A percentile compares a stretch with the other conserved stretches of the same genome.
phyloP scores from a whole-genome alignment of 2,797 vertebrate genomes.

The Argyrosomus regius region DNA sequence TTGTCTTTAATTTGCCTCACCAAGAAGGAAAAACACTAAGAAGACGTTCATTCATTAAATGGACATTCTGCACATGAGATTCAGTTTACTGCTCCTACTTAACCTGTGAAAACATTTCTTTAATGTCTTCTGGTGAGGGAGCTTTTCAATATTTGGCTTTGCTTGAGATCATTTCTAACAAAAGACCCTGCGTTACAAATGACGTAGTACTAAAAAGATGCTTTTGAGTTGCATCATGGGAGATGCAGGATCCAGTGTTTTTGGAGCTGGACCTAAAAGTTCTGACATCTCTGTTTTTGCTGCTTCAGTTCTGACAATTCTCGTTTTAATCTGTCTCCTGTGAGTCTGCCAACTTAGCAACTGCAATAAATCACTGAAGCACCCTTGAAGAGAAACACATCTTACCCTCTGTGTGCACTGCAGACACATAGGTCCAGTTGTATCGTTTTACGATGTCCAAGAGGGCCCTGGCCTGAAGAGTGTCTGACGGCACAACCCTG shows the following conservation, averaged over 20 bases:
- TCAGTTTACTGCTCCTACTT: background rate
- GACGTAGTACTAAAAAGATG: too few relatives aligned
- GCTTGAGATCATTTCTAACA: too few relatives aligned
- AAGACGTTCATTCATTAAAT: background rate
- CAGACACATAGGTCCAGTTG: slow-evolving; percentile 99
- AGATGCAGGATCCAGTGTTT: background rate
- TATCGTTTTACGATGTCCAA: slow-evolving; percentile 98
- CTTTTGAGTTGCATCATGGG: background rate
- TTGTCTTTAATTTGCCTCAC: slow-evolving; percentile 10
- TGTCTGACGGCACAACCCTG: slow-evolving; percentile 96
- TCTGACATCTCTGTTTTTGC: background rate
- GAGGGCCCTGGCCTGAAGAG: slow-evolving; percentile 95
- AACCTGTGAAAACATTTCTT: background rate
- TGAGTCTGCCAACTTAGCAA: background rate
- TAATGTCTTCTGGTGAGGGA: background rate
- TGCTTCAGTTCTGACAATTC: background rate
- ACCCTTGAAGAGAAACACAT: background rate
- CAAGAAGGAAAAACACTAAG: background rate
- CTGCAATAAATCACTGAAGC: background rate
- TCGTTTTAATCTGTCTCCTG: background rate
- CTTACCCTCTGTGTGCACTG: slow-evolving; percentile 98
- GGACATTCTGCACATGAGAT: background rate
- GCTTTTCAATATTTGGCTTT: too few relatives aligned
- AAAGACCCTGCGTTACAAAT: too few relatives aligned
- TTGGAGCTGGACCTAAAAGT: background rate